Percentiles rank a stretch among this genome's conserved stretches.
Conservation (phyloP, 2,113 vertebrate genomes). For the Accipiter virgatus region DNA sequence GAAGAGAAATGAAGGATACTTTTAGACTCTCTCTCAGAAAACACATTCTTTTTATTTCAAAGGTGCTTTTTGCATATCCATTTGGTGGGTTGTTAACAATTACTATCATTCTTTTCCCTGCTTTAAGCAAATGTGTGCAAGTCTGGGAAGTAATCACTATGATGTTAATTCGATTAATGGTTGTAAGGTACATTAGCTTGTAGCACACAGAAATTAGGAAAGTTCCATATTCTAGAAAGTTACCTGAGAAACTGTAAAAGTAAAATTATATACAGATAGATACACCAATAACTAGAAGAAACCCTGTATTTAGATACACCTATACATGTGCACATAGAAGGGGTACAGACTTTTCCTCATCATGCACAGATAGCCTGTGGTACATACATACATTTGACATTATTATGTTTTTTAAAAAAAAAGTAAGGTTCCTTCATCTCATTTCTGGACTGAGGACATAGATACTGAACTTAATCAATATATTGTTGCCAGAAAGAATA, state of each 20-base stretch:
- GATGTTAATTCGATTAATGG: not conserved
- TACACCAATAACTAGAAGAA: not conserved
- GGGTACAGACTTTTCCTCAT: not conserved
- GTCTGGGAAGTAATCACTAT: not conserved
- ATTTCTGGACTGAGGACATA: not conserved
- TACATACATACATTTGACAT: not conserved
- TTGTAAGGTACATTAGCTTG: not conserved
- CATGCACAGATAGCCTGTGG: not conserved
- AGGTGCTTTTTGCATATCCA: not conserved
- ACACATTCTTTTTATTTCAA: not conserved
- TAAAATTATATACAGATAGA: not conserved
- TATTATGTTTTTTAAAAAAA: not conserved
- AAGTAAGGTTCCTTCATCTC: not conserved
- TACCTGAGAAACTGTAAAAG: not conserved
- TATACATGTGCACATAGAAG: not conserved
- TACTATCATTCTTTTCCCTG: not conserved
- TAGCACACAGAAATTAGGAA: not conserved
- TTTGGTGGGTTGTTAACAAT: not conserved
- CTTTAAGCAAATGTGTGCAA: not conserved
- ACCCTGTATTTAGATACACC: not conserved
- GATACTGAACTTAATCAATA: not conserved
- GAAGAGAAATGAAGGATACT: not conserved
- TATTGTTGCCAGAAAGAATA: not conserved
- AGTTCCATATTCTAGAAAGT: not conserved
- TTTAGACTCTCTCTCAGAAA: not conserved